A percentile compares a stretch with the other conserved stretches of the same genome.
Conservation (phyloP, 1,140 invertebrate species). For the Catajapyx aquilonaris region DNA sequence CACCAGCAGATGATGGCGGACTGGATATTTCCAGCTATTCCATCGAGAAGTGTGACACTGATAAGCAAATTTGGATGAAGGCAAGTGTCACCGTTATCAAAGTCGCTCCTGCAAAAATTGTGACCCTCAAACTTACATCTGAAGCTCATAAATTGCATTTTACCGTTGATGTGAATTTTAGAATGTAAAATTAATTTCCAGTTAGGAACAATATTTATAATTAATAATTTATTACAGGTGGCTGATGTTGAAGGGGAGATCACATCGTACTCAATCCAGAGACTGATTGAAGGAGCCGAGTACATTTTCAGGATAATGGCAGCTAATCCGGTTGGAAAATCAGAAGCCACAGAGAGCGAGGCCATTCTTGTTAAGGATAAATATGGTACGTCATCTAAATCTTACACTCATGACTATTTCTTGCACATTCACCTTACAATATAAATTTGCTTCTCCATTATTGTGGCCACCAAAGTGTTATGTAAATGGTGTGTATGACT, state of each 20-base stretch:
- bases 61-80: slow-evolving; percentile 44
- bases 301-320: slow-evolving; percentile 72
- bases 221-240: slow-evolving; percentile 32
- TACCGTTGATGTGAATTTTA: too few relatives aligned
- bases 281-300: slow-evolving; percentile 49
- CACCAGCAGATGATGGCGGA: slow-evolving; percentile 57
- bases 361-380: slow-evolving; percentile 36
- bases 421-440: too few relatives aligned
- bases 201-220: too few relatives aligned
- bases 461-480: too few relatives aligned
- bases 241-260: slow-evolving; percentile 50
- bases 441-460: too few relatives aligned
- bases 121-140: too few relatives aligned
- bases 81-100: too few relatives aligned
- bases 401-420: too few relatives aligned
- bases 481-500: slow-evolving; percentile 4
- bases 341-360: slow-evolving; percentile 49
- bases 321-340: slow-evolving; percentile 54
- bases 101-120: too few relatives aligned
- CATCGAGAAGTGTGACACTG: slow-evolving; percentile 53
- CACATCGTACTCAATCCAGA: slow-evolving; percentile 46
- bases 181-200: too few relatives aligned
- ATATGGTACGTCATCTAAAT: slow-evolving; percentile 30
- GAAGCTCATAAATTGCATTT: too few relatives aligned
- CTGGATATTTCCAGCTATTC: slow-evolving; percentile 54